A percentile compares a stretch with the other conserved stretches of the same genome.
Conservation (phyloP, 2,797 vertebrate genomes). For the Brachyrhaphis roseni region DNA sequence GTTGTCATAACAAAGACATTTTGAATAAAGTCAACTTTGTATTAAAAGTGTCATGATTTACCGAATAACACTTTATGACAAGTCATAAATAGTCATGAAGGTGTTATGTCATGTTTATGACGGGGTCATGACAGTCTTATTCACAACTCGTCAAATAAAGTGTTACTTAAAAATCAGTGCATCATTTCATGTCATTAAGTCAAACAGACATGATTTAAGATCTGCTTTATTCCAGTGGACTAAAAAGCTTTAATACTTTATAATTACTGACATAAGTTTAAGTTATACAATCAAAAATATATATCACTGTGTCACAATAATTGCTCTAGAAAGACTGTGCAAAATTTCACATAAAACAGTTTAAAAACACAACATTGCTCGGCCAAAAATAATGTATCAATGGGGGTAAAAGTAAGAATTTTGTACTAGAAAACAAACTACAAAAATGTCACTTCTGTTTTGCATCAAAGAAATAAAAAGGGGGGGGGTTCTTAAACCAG, state of each 20-base stretch:
- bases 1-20: too few relatives aligned
- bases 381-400: background rate
- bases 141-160: too few relatives aligned
- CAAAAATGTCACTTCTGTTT: background rate
- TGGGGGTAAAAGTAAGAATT: background rate
- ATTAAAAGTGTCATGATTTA: too few relatives aligned
- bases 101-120: too few relatives aligned
- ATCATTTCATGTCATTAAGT: background rate
- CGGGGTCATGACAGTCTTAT: too few relatives aligned
- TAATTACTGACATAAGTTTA: conserved; percentile 18
- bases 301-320: background rate
- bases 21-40: too few relatives aligned
- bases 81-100: too few relatives aligned
- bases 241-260: background rate
- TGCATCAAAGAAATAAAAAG: background rate
- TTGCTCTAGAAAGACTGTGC: background rate
- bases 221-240: conserved; percentile 44
- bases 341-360: conserved; percentile 11
- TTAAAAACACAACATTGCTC: background rate
- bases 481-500: background rate
- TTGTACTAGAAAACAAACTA: background rate
- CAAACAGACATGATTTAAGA: background rate
- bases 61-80: too few relatives aligned
- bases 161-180: too few relatives aligned
- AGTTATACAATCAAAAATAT: conserved; percentile 4